These are phyloP conservation scores for Calameuta filiformis DNA, from an alignment of 2,888 invertebrate genomes.

Conservation along the genomic window DNA sequence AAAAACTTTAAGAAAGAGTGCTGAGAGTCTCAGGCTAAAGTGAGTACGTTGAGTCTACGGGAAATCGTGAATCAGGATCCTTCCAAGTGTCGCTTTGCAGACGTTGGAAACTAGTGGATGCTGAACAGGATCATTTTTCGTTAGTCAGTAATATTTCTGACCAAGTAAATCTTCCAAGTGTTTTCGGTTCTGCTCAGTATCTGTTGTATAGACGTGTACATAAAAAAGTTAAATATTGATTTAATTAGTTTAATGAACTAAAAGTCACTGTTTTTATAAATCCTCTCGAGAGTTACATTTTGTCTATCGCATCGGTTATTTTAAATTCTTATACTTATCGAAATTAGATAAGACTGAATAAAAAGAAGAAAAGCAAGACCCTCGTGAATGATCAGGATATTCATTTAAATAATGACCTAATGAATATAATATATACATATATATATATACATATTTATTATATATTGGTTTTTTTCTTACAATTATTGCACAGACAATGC, in stretches of 20 bases:
- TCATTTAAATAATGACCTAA: neutral
- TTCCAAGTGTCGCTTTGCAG: neutral
- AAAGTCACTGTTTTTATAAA: neutral
- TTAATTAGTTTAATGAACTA: neutral
- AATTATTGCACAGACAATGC: conserved; percentile 52
- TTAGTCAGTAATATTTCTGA: neutral
- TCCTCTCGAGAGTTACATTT: neutral
- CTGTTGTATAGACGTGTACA: neutral
- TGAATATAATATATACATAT: conserved; percentile 7
- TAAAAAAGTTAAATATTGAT: neutral
- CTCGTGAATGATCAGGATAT: neutral
- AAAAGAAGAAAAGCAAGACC: neutral
- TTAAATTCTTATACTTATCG: neutral
- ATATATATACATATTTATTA: conserved; percentile 16
- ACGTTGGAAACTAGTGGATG: neutral
- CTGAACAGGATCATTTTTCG: neutral
- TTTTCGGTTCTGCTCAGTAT: neutral
- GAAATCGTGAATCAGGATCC: neutral
- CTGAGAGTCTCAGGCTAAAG: neutral
- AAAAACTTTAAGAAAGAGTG: neutral
- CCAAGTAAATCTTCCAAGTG: neutral
- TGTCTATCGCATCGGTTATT: neutral
- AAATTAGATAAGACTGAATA: conserved; percentile 5
- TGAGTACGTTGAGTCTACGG: neutral
- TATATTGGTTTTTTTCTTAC: conserved; percentile 29